Evolutionary conservation across 2,888 invertebrate genomes (phyloP), one percentile per base, ranked within the genome.

Genomic region (Fragum whitleyi): DNA sequence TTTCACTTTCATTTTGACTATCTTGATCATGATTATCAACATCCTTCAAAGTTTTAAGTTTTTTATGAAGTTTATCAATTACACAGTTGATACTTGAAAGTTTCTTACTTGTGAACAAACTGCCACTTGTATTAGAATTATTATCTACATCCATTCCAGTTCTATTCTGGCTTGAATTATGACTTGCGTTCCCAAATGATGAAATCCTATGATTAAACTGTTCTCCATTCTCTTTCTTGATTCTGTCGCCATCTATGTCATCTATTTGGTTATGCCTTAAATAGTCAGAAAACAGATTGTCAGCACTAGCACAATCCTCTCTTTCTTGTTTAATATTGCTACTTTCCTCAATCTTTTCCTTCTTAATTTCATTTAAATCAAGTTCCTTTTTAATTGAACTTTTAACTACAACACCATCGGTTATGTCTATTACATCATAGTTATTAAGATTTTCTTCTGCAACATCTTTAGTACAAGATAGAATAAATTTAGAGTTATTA

Each of bases 1-100:
- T 59, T 23, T 59, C 59, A 68, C 29, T 70, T 74, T 57, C 65
- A 59, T 19, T 79, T 71, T 28, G 77, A 70, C 42, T 77, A 68
- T 67, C 70, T 29, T 74, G 70, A 23, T 74, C 74, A 57, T 77
- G 68, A 42, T 32, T 59, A 7, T 74, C 77, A 7, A 70, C 39
- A 32, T 68, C 55, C 55, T 47, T 78, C 11, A 78, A 55, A 29
- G 55, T 73, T 47, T 78, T 39, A 11, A 83, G 55, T 39, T 80
- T 83, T 26, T 79, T 79, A 47, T 74, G 77, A 19, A 83, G 62
- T 47, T 57, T 79, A 28, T 65, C 76, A 39, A 83, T 83, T 21
- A 83, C 79, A 67, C 76, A 73, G 61, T 77, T 71, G 26, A 83
- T 83, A 28, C 53, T 79, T 14, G 73, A 69, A n/a, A 14, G 14